These are phyloP conservation scores for Anniella stebbinsi DNA, from an alignment of 2,797 vertebrate genomes.

Conservation along the genomic window DNA sequence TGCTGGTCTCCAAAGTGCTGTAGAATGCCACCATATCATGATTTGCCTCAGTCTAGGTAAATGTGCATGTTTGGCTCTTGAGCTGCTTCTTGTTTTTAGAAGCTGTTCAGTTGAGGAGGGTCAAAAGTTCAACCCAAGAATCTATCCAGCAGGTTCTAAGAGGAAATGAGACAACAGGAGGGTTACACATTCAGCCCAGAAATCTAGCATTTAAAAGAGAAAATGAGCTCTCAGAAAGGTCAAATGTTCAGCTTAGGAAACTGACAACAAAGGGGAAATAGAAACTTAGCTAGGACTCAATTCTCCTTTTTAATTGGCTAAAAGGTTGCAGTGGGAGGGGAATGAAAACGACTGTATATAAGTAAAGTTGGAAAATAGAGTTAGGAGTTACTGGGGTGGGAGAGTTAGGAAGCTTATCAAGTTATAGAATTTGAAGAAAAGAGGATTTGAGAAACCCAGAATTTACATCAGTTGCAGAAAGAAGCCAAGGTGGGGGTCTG, in stretches of 20 bases:
- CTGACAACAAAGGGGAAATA: not conserved
- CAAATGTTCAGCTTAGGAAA: not conserved
- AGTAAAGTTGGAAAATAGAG: not conserved
- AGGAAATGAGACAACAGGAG: not conserved
- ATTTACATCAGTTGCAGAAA: not conserved
- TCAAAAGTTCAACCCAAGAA: not conserved
- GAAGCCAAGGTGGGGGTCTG: not conserved
- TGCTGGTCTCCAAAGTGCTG: not conserved
- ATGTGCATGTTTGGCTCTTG: not conserved
- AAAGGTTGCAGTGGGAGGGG: not conserved
- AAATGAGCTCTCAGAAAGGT: not conserved
- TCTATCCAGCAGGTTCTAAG: not conserved
- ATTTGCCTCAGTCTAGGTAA: not conserved
- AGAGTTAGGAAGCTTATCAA: too few relatives aligned
- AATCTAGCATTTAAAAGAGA: not conserved
- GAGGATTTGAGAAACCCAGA: too few relatives aligned
- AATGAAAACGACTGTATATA: not conserved
- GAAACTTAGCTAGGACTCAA: not conserved
- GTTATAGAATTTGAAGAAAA: too few relatives aligned
- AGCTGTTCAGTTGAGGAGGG: not conserved
- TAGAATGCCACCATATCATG: not conserved
- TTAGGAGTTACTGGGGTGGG: not conserved
- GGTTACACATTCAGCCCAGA: not conserved
- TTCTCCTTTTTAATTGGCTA: not conserved
- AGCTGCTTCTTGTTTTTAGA: not conserved